Evolutionary conservation across 1,140 invertebrate genomes (phyloP), one percentile per base, ranked within the genome.

Genomic region (Heliconius nattereri): DNA sequence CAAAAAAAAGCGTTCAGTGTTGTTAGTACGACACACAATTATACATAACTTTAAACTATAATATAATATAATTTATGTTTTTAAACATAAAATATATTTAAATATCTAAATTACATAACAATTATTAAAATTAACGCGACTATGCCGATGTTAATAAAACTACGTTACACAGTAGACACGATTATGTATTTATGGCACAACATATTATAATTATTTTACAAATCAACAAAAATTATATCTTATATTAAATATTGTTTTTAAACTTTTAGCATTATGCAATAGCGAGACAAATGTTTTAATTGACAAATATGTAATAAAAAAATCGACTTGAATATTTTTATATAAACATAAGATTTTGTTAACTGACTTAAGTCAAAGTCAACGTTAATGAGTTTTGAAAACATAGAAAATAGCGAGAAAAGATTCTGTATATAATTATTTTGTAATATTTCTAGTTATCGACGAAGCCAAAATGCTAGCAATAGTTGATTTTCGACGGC

Each of bases 141-240:
- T 79, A 78, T 71, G 32, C 66, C 54, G 57, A 78, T 57, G 78
- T 82, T 79, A 82, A 79, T 80, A 82, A 76, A 82, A 71, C 75
- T 81, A 81, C 79, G 74, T 81, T 81, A 81, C 49, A 74, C 74
- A 57, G 71, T 73, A 60, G 70, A 80, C 57, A 82, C 77, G 26
- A 74, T 73, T 78, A 81, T 75, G 76, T 83, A 79, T 73, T 77
- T 83, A 83, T 83, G 82, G 82, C 82, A 83, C 82, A 79, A 81
- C 73, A 71, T 35, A 79, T 52, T 75, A 75, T 71, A 76, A 81
- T 40, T 54, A 72, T 45, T 71, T 78, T 72, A 49, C 26, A 49
- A 26, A 75, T 40, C 49, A 75, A 73, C 26, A 71, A 76, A 11
- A 66, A 40, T 76, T 70, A 71, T 70, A 52, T 40, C 71, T 54